Base-by-base conservation (phyloP, 2,797 vertebrate genomes). In the Microcaecilia unicolor region DNA sequence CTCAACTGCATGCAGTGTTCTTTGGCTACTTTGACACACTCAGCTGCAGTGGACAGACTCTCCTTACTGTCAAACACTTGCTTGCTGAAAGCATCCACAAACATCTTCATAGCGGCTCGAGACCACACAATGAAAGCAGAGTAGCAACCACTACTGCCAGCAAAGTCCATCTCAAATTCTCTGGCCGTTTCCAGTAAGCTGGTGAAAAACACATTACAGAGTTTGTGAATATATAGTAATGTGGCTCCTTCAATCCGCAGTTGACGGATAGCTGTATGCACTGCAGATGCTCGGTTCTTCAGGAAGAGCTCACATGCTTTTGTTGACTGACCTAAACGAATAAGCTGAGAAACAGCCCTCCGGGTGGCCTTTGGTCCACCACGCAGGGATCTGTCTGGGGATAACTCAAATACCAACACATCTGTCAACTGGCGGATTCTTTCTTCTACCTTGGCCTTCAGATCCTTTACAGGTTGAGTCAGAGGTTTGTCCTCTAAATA, bases 51-150 rank as follows among this genome's bases (percentile, higher is more conserved):
- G 0, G 96, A 93, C 57, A 99, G 80, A 59, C 90, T 97, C 79
- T 99, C 96, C 51, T 98, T 96, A 51, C 93, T 98, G 45, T 97
- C 93, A 19, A 99, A 99, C 18, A 99, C 94, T 78, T 98, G 96
- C 51, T 93, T 94, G 70, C 88, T 98, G 59, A 99, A 99, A 16
- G 95, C 91, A 6, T 94, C 86, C n/a, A 93, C 93, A 10, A 99
- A 99, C 87, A 90, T 92, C 57, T 61, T 83, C 81, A 97, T 85
- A 51, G 93, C 88, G 0, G 90, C 83, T 12, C 88, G 76, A 11
- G 93, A 93, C 95, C 95, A 99, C 25, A 97, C 95, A 23, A 98
- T 89, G 1, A 99, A 96, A 18, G 96, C 94, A 0, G 96, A 98
- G 65, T 98, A 97, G 72, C 96, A 99, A 37, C 96, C 96, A 0